Conservation (phyloP, 2,888 invertebrate species). For the Megastigmus dorsalis region DNA sequence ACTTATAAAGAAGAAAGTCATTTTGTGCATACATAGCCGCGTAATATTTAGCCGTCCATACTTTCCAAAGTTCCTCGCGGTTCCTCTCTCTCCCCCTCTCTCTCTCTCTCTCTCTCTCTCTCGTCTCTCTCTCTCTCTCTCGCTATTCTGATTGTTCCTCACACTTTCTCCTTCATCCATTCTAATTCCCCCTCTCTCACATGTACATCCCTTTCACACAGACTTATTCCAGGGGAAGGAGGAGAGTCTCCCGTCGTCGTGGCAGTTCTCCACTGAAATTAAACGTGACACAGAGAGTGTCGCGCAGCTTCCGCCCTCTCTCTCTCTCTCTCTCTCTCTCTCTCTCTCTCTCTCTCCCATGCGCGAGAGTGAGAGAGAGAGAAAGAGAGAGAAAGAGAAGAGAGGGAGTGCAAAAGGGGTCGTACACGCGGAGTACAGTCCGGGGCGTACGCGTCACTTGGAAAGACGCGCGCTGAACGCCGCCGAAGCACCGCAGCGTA, state of each 20-base stretch:
- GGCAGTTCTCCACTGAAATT: constrained; percentile 21
- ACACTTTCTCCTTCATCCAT: too few relatives aligned
- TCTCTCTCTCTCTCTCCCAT: not conserved
- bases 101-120: too few relatives aligned
- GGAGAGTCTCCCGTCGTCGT: not conserved
- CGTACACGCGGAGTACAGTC: not conserved
- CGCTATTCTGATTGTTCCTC: too few relatives aligned
- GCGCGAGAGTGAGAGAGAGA: not conserved
- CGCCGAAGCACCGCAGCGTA: not conserved
- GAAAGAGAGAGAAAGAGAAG: not conserved
- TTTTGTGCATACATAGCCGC: too few relatives aligned
- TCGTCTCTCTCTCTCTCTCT: too few relatives aligned
- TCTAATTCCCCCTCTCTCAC: too few relatives aligned
- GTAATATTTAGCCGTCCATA: too few relatives aligned
- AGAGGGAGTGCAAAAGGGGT: not conserved
- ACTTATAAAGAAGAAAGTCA: too few relatives aligned
- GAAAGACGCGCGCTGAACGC: too few relatives aligned
- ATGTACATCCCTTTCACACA: not conserved
- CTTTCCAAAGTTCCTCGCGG: too few relatives aligned
- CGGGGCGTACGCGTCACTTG: constrained; percentile 15
- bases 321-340: not conserved
- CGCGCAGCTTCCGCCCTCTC: not conserved
- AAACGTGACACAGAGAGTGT: constrained; percentile 25
- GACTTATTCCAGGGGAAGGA: constrained; percentile 10
- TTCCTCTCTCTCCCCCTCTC: too few relatives aligned